Percentiles rank a stretch among this genome's conserved stretches.
These are phyloP conservation scores for Thripadectes ignobilis DNA, from an alignment of 2,797 vertebrate species.

Conservation along the genomic window DNA sequence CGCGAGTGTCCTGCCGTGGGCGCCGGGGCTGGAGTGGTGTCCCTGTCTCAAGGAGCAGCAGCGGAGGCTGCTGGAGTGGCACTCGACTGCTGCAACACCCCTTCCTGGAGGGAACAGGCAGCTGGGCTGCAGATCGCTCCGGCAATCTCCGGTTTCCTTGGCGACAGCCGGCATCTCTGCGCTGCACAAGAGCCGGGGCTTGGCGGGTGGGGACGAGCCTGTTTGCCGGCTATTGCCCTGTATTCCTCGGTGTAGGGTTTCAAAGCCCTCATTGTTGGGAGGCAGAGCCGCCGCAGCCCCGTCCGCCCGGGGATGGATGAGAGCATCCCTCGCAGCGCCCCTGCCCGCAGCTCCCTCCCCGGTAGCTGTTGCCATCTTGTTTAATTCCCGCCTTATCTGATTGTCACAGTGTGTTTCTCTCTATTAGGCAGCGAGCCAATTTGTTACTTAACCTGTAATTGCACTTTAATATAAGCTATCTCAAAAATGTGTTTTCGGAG, in stretches of 20 bases:
- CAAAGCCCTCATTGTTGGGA: fast-evolving
- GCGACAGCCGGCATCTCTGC: neutral
- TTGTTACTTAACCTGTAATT: conserved; percentile 74
- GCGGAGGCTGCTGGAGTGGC: neutral
- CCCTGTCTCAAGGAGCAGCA: neutral
- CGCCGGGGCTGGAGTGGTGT: neutral
- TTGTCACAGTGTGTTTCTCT: conserved; percentile 54
- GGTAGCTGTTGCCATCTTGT: conserved; percentile 32
- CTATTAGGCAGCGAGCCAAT: conserved; percentile 49
- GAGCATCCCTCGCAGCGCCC: neutral
- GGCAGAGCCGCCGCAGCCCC: neutral
- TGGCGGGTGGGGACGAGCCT: neutral
- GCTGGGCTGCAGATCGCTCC: neutral
- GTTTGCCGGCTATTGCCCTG: neutral
- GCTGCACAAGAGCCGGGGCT: neutral
- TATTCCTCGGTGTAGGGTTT: neutral
- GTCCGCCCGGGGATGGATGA: neutral
- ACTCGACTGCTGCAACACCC: neutral
- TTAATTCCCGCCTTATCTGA: conserved; percentile 60
- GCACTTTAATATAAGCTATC: conserved; percentile 61
- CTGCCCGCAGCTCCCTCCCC: neutral
- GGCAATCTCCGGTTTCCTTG: neutral
- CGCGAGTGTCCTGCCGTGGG: fast-evolving
- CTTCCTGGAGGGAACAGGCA: neutral
- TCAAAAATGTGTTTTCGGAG: conserved; percentile 55